A percentile compares a stretch with the other conserved stretches of the same genome.
These are phyloP conservation scores for Corydoras sp. DNA, from an alignment of 2,113 vertebrate genomes.

Conservation along the genomic window DNA sequence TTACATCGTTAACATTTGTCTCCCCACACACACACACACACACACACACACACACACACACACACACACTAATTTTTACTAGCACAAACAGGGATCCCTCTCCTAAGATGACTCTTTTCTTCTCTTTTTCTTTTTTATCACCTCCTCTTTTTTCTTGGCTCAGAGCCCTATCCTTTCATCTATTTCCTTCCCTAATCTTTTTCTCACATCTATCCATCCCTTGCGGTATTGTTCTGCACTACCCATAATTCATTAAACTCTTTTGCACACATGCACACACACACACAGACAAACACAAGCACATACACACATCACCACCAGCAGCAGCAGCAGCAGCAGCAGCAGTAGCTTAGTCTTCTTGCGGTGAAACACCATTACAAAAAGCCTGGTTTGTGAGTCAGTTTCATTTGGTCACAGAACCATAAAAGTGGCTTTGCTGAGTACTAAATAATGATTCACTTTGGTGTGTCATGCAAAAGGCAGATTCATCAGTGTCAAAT, in stretches of 20 bases:
- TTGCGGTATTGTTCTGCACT: neutral
- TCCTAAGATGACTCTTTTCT: constrained; percentile 6
- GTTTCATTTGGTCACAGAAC: too few relatives aligned
- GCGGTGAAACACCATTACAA: too few relatives aligned
- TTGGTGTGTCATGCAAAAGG: too few relatives aligned
- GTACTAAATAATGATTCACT: too few relatives aligned
- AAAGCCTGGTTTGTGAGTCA: too few relatives aligned
- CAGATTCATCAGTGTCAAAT: too few relatives aligned
- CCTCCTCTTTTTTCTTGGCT: neutral
- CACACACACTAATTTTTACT: neutral
- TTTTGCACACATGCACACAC: constrained; percentile 16
- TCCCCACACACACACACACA: neutral
- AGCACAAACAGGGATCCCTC: constrained; percentile 7
- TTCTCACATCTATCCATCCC: neutral
- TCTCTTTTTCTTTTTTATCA: neutral
- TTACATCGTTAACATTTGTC: constrained; percentile 35
- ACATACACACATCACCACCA: too few relatives aligned
- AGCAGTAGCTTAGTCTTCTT: too few relatives aligned
- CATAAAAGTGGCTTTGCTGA: too few relatives aligned
- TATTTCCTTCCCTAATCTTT: neutral
- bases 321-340: too few relatives aligned
- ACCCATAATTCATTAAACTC: constrained; percentile 36
- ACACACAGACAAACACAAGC: neutral
- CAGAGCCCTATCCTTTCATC: neutral
- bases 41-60: constrained; percentile 9